phyloP scores from a whole-genome alignment of 2,797 vertebrate species.

The Lutjanus campechanus region DNA sequence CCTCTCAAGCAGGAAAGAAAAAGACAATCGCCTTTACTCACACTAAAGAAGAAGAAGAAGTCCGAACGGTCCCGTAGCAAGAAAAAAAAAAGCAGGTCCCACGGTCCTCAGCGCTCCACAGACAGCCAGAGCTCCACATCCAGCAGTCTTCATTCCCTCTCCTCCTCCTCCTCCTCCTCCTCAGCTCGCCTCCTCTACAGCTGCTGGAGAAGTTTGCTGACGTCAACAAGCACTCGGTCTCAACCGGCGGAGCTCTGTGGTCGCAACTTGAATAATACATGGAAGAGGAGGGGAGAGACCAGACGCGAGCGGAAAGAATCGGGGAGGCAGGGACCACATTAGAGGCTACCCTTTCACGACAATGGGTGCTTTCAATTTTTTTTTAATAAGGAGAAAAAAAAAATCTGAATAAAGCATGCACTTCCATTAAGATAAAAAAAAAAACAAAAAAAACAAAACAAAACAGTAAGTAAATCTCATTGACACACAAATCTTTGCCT shows the following conservation, averaged over 20 bases:
- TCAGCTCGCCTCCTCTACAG: slow-evolving; percentile 50
- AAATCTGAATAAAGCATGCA: no score
- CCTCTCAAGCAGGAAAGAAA: no score
- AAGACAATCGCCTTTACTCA: slow-evolving; percentile 33
- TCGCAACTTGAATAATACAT: slow-evolving; percentile 67
- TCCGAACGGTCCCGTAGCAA: slow-evolving; percentile 52
- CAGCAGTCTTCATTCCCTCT: slow-evolving; percentile 50
- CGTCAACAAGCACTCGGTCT: slow-evolving; percentile 67
- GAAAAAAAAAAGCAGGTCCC: slow-evolving; percentile 17
- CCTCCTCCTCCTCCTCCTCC: slow-evolving; percentile 49
- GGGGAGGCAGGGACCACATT: slow-evolving; percentile 19
- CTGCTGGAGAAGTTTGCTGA: slow-evolving; percentile 75
- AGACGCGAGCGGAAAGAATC: slow-evolving; percentile 50
- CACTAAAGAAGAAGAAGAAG: slow-evolving; percentile 24
- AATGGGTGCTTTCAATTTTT: slow-evolving; percentile 15
- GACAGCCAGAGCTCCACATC: slow-evolving; percentile 64
- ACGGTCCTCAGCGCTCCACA: slow-evolving; percentile 46
- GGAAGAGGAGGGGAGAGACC: slow-evolving; percentile 50
- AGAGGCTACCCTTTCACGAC: slow-evolving; percentile 13
- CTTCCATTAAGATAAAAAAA: no score
- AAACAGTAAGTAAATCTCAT: no score
- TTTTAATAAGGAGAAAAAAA: no score
- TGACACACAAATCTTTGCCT: no score
- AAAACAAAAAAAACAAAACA: no score
- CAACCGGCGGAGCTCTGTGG: slow-evolving; percentile 50